Base-by-base conservation (phyloP, 2,113 vertebrate species). In the Pangasianodon hypophthalmus region DNA sequence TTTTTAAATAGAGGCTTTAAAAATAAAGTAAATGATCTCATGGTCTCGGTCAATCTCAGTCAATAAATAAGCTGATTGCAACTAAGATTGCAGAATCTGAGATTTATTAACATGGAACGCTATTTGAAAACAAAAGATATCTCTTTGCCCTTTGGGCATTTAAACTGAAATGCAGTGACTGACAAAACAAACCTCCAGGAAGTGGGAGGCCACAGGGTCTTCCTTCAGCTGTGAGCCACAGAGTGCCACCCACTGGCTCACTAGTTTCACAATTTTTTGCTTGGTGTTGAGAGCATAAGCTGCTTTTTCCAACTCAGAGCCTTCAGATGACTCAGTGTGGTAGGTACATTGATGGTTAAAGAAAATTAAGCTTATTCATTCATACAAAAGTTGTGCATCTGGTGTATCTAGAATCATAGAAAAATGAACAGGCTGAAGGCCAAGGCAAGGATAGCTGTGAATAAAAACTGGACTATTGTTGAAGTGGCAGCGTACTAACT, bases 221-320 rank as follows among this genome's bases (percentile, higher is more conserved):
- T 96, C 95, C 91, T 96, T 97, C 88, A 99, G 96, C 92, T 96
- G 93, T 14, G 94, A 93, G 84, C 97, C 96, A 0, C 95, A 98
- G 77, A 99, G 95, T 69, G 95, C 94, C 94, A 98, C 97, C 98
- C 98, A 99, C 87, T 97, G 97, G 93, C 96, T 94, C 1, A 98
- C 96, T 58, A 99, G 94, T 46, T 96, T 96, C 92, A 99, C 95
- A 84, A 99, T 96, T 92, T 97, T 98, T 91, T 97, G 97, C 21
- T 97, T 96, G 85, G 96, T 96, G 90, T 95, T 96, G 90, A 97
- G 95, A 48, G 97, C 7, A 16, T 97, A 99, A 26, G 95, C 88
- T 5, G 95, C 95, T 48, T 96, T 96, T 89, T 99, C 98, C 94
- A 96, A 96, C 87, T 98, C 98, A 0, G 96, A 97, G 1, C 97